These are phyloP conservation scores for Triplophysa rosa DNA, from an alignment of 2,113 vertebrate species.

Conservation along the genomic window DNA sequence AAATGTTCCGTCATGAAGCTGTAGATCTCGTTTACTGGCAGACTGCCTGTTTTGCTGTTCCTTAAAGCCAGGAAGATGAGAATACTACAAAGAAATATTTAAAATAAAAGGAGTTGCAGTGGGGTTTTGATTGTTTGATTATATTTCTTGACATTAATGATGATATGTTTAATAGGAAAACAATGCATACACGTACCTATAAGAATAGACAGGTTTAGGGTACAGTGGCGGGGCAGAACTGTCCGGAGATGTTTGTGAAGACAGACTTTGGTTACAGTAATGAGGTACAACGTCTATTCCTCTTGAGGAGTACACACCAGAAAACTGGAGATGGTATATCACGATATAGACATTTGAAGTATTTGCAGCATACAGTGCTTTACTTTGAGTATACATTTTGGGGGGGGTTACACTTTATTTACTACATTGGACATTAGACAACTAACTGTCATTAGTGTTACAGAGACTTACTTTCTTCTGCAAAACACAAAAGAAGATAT, in stretches of 20 bases:
- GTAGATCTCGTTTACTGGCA: constrained; percentile 99
- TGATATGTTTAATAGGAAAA: background rate
- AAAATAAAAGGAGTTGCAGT: background rate
- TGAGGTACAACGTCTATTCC: constrained; percentile 75
- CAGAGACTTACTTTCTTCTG: too few relatives aligned
- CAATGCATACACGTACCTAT: constrained; percentile 80
- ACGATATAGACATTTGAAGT: background rate
- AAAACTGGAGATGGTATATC: constrained; percentile 65
- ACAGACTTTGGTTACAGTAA: constrained; percentile 81
- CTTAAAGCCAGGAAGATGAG: constrained; percentile 98
- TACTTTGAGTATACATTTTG: too few relatives aligned
- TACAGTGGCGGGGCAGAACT: constrained; percentile 77
- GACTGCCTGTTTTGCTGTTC: constrained; percentile 94
- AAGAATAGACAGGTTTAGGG: constrained; percentile 97
- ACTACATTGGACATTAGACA: too few relatives aligned
- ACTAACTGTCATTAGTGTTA: too few relatives aligned
- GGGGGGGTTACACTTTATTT: too few relatives aligned
- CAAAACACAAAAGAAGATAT: too few relatives aligned
- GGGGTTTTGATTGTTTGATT: background rate
- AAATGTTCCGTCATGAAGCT: constrained; percentile 98
- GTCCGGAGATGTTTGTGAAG: constrained; percentile 75
- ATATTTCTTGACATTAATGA: background rate
- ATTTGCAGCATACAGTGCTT: too few relatives aligned
- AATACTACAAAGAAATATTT: constrained; percentile 79
- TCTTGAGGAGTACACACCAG: constrained; percentile 74